Percentiles rank a stretch among this genome's conserved stretches.
phyloP scores from a whole-genome alignment of 2,113 vertebrate genomes.

The Cricetomys ansorgei region DNA sequence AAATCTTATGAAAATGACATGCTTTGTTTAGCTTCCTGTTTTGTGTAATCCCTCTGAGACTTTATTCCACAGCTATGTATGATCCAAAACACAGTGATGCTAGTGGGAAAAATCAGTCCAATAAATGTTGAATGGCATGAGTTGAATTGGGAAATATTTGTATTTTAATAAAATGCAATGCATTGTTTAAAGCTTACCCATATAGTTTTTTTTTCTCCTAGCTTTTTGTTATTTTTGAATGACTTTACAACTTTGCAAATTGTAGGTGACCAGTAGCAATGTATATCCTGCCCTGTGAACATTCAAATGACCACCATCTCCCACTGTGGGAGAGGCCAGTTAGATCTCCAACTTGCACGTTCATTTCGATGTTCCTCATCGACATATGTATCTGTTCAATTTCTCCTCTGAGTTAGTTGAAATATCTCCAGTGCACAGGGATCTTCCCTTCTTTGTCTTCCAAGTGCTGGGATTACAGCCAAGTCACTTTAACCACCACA shows the following conservation, averaged over 20 bases:
- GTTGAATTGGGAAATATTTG: background rate
- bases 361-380: background rate
- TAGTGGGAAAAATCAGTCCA: background rate
- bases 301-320: background rate
- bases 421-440: background rate
- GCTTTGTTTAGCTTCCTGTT: background rate
- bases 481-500: background rate
- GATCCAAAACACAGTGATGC: background rate
- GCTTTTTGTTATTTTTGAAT: background rate
- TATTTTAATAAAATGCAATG: constrained; percentile 8
- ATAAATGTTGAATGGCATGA: background rate
- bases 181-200: background rate
- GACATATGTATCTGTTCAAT: background rate
- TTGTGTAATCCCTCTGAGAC: constrained; percentile 2
- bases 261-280: background rate
- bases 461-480: background rate
- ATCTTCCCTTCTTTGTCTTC: background rate
- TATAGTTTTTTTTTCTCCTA: background rate
- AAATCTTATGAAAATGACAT: constrained; percentile 17
- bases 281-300: background rate
- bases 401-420: constrained; percentile 20
- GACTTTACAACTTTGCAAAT: background rate
- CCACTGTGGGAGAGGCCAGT: background rate
- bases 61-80: constrained; percentile 1
- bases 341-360: background rate